Evolutionary conservation across 2,888 invertebrate genomes (phyloP), one percentile per base, ranked within the genome.

Genomic region (Pollenia griseotomentosa): DNA sequence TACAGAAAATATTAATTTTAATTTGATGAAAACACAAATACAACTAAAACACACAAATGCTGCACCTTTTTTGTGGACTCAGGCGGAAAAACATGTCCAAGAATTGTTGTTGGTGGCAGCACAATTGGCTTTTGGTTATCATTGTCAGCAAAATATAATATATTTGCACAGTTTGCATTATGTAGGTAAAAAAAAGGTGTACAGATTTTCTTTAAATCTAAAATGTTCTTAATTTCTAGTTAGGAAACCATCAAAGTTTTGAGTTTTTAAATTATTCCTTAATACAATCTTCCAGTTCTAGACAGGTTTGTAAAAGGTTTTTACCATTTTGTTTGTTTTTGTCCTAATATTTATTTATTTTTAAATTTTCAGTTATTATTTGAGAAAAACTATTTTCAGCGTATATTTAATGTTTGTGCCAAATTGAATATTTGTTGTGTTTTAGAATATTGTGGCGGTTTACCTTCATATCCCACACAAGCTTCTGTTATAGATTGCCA

Each of bases 61-160:
- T 14, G 55, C 40, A 0, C 46, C 73, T 0, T 63, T 73, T 57
- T 33, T 19, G 0, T 87, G 87, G 87, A 70, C 57, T 0, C 63
- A 63, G 4, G 73, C 87, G 5, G 84, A 81, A 8, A 73, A 73
- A 65, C 81, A 87, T 65, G 48, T 87, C 11, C 77, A 84, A 5
- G 81, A 87, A 19, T 16, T 87, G 42, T 40, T 87, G 5, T 19
- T 87, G 33, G 81, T 87, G 14, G 77, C 87, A 1, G 84, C 82
- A 11, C 87, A 87, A 14, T 48, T 87, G 11, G 81, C 84, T 19
- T 87, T 87, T 73, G 87, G 87, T 33, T 73, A 78, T 51, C 77
- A 87, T 51, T 87, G 84, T 14, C 66, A 78, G 12, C 87, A 87
- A 19, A 84, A 82, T 70, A 78, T 87, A 51, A 74, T 87, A 23